Evolutionary conservation across 2,113 vertebrate species (phyloP), one percentile per base, ranked within the genome.

Genomic region (Ardeotis arabs): DNA sequence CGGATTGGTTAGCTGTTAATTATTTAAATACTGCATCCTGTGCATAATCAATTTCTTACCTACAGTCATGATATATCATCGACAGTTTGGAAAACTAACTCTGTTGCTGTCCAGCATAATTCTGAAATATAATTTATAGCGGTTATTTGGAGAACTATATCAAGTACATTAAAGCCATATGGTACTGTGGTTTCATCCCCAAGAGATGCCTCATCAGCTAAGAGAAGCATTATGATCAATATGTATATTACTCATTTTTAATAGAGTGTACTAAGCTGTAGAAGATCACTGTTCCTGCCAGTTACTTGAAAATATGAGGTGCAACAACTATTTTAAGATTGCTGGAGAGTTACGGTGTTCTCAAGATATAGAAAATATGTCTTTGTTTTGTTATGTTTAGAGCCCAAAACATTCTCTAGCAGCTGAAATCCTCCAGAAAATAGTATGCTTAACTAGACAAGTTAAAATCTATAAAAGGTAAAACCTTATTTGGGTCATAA

Each of bases 321-420:
- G 44, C n/a, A 97, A 96, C 96, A 79, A 82, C 96, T 97, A 91
- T 89, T 96, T 96, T 97, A 94, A 95, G 88, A 70, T 94, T 96
- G 45, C 88, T 94, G 47, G 27, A 94, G 28, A 82, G 55, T 90
- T 96, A 92, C 49, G 78, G 84, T 96, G 95, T 94, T 96, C 85
- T 96, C 84, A 73, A 83, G 85, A 92, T 96, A 60, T 39, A 93
- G 90, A 93, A 96, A 94, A 82, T 87, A 93, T 74, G 77, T 76
- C 81, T 90, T 93, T 94, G 37, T 93, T 95, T 95, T 74, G 25
- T 86, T 87, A 68, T 86, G n/a, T 84, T 96, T 95, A 94, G 66
- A 89, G 45, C 53, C 59, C 90, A 80, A 68, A 95, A 84, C 94
- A 49, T n/a, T 76, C 84, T 91, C 63, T 91, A 80, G 53, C 49